phyloP scores from a whole-genome alignment of 2,113 vertebrate genomes.

The Smithornis capensis region DNA sequence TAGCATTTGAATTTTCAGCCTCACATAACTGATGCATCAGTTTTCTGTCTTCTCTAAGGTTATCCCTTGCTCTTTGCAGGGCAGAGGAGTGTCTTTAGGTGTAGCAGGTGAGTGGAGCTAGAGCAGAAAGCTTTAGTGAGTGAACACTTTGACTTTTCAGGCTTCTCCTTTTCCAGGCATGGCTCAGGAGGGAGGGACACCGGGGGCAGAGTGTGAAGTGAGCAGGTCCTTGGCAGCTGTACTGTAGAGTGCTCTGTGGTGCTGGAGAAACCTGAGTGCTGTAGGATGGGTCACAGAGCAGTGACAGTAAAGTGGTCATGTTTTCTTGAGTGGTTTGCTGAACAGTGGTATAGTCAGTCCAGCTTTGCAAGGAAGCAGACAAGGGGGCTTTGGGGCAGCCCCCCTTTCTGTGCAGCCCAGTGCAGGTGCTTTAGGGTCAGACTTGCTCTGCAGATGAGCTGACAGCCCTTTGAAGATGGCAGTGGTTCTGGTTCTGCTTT shows the following conservation, averaged over 20 bases:
- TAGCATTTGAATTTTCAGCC: background rate
- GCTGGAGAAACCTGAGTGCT: background rate
- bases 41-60: background rate
- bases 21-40: background rate
- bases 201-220: too few relatives aligned
- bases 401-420: background rate
- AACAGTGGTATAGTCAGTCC: background rate
- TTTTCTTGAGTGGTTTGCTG: background rate
- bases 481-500: background rate
- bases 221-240: background rate
- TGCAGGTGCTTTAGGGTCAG: background rate
- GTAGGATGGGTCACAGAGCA: background rate
- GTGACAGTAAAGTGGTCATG: rapidly evolving
- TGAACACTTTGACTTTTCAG: too few relatives aligned
- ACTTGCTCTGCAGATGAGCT: background rate
- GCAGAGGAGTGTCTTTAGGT: background rate
- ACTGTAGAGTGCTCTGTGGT: too few relatives aligned
- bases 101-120: background rate
- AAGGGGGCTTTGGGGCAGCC: background rate
- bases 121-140: background rate
- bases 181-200: too few relatives aligned
- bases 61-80: background rate
- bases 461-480: background rate
- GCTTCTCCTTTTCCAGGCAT: too few relatives aligned
- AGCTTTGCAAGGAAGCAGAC: background rate